These are phyloP conservation scores for Eulemur albifrons DNA, from an alignment of 2,797 vertebrate species.

Conservation along the genomic window DNA sequence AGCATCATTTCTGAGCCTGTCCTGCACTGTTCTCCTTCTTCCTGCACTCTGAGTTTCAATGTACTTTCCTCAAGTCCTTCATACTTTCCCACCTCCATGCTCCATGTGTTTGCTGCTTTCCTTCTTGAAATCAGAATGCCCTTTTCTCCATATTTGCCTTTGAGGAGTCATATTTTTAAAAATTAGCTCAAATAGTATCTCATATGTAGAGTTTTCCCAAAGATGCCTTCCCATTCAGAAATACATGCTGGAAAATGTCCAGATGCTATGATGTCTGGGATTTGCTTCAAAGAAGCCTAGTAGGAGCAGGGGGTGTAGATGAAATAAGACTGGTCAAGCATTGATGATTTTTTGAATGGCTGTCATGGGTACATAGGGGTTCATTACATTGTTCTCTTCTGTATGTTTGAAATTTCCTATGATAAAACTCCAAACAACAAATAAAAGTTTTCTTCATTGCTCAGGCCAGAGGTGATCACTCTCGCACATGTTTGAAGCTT, in stretches of 20 bases:
- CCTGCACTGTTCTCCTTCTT: neutral
- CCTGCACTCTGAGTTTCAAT: neutral
- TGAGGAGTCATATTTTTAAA: neutral
- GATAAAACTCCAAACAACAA: neutral
- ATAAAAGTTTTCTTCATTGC: neutral
- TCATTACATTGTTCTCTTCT: neutral
- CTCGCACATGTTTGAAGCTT: neutral
- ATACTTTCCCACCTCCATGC: rapidly evolving
- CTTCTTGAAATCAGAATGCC: neutral
- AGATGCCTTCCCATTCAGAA: neutral
- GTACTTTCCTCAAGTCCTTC: too few species aligned
- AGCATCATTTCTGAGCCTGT: neutral
- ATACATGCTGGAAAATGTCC: neutral
- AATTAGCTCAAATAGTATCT: neutral
- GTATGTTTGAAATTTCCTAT: neutral
- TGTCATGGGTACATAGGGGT: neutral
- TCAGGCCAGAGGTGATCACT: neutral
- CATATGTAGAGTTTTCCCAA: neutral
- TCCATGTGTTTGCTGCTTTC: neutral
- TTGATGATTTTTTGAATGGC: neutral
- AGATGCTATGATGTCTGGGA: neutral
- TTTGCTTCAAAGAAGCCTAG: neutral
- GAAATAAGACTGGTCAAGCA: neutral
- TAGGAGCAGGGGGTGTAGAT: neutral
- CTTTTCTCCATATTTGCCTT: neutral